A percentile compares a stretch with the other conserved stretches of the same genome.
These are phyloP conservation scores for Sebastes itinus DNA, from an alignment of 2,797 vertebrate species.

Conservation along the genomic window DNA sequence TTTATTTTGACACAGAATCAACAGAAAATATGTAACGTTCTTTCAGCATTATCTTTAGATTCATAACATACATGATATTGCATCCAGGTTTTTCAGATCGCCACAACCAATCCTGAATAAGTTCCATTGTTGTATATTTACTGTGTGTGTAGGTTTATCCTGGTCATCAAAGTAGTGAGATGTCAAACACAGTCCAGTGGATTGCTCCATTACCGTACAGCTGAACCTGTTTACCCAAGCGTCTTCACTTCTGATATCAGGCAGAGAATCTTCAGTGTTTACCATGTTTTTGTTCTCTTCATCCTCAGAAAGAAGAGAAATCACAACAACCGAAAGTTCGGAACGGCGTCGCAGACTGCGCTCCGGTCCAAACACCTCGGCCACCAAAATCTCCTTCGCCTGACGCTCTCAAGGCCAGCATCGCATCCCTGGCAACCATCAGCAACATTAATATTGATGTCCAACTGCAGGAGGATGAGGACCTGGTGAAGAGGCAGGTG, in stretches of 20 bases:
- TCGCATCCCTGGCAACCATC: constrained; percentile 85
- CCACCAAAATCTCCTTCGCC: constrained; percentile 53
- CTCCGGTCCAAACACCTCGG: constrained; percentile 33
- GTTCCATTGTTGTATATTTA: not conserved
- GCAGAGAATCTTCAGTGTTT: not conserved
- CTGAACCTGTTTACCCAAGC: not conserved
- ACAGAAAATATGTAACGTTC: not conserved
- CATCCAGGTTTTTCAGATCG: not conserved
- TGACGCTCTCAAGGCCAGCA: constrained; percentile 66
- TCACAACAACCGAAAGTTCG: constrained; percentile 68
- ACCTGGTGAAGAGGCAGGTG: constrained; percentile 27
- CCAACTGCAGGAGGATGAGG: constrained; percentile 65
- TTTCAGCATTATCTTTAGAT: not conserved
- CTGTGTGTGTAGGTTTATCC: not conserved
- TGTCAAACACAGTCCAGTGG: not conserved
- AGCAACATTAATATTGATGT: constrained; percentile 89
- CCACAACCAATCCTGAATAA: not conserved
- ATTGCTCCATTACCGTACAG: not conserved
- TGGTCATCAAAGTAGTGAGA: not conserved
- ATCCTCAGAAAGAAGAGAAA: constrained; percentile 81
- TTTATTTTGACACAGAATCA: not conserved
- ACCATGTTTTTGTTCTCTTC: not conserved
- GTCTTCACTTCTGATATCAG: not conserved
- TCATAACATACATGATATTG: not conserved
- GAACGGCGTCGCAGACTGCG: constrained; percentile 52